Conservation (phyloP, 2,888 invertebrate genomes). For the Conomelus anceps region DNA sequence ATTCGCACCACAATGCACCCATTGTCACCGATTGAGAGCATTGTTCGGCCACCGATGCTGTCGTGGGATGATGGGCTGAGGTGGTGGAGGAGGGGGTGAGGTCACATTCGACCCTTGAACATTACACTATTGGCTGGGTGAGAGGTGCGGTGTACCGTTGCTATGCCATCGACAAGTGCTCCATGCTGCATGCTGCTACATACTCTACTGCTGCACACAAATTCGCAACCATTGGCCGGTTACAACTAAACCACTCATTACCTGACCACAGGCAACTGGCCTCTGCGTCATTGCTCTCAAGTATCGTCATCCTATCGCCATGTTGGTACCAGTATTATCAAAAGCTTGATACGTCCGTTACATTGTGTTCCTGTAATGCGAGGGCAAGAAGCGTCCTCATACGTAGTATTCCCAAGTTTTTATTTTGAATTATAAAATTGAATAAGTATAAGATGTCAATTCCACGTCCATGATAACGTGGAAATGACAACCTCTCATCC, state of each 20-base stretch:
- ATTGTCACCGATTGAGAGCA: slow-evolving; percentile 20
- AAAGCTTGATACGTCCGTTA: neutral
- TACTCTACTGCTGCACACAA: neutral
- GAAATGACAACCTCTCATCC: too few relatives aligned
- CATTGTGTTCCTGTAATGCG: neutral
- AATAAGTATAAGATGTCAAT: too few relatives aligned
- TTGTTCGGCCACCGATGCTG: slow-evolving; percentile 17
- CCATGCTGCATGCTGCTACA: neutral
- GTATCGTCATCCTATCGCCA: neutral
- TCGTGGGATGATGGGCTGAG: neutral
- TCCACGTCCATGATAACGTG: too few relatives aligned
- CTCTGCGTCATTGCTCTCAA: neutral
- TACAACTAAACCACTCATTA: neutral
- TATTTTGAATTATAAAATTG: too few relatives aligned
- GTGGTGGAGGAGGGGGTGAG: neutral
- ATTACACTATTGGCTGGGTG: neutral
- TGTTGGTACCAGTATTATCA: neutral
- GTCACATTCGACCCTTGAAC: slow-evolving; percentile 12
- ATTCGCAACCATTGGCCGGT: neutral
- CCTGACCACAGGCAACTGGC: neutral
- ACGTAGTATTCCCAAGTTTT: too few relatives aligned
- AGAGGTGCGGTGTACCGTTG: too few relatives aligned
- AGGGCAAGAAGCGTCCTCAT: too few relatives aligned
- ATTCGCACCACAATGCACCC: slow-evolving; percentile 16
- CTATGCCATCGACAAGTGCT: neutral